Evolutionary conservation across 2,113 vertebrate species (phyloP).

Genomic region (Urocolius indicus): DNA sequence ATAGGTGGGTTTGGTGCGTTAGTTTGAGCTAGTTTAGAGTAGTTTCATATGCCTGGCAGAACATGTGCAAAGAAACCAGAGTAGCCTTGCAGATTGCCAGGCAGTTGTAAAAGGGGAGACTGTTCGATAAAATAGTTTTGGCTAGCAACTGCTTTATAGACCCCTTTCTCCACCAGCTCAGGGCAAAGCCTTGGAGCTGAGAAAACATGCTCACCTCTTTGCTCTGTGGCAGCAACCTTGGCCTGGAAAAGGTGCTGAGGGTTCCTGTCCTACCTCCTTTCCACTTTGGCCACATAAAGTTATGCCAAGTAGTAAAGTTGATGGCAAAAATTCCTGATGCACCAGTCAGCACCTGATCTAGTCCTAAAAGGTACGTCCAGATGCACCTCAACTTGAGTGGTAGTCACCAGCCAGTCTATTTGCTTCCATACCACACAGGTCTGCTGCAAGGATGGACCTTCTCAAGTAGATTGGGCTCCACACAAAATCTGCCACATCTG

Average conservation of each 20-base stretch:
- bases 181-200: background rate
- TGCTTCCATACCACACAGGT: background rate
- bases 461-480: background rate
- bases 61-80: background rate
- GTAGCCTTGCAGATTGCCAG: background rate
- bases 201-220: background rate
- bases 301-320: background rate
- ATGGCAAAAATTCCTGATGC: background rate
- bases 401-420: background rate
- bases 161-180: background rate
- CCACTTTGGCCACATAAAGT: background rate
- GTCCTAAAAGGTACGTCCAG: background rate
- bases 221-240: background rate
- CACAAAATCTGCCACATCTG: background rate
- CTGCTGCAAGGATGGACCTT: background rate
- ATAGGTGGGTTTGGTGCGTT: background rate
- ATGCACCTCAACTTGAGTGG: background rate
- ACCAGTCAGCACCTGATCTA: background rate
- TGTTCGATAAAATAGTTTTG: background rate
- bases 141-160: background rate
- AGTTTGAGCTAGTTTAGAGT: background rate
- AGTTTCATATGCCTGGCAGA: background rate
- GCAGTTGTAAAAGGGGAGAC: fast-evolving
- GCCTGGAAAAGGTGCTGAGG: background rate
- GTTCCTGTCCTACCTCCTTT: background rate